Base-by-base conservation (phyloP, 2,888 invertebrate genomes). In the Pharmacophagus antenor region DNA sequence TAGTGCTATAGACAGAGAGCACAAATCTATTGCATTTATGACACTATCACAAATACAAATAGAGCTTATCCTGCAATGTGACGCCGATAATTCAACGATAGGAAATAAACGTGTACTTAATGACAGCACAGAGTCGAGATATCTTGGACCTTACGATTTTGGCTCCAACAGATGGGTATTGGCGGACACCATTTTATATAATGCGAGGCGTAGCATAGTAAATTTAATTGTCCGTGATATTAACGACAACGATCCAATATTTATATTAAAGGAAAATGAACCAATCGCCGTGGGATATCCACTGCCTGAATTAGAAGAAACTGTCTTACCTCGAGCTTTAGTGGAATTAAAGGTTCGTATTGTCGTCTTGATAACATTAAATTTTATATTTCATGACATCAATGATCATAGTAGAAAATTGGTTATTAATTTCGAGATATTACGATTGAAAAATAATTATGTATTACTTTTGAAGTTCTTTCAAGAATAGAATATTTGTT, bases 161-260 rank as follows among this genome's bases (percentile, higher is more conserved):
- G 85, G 85, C 20, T 69, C 71, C 21, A 83, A 79, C 62, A 79
- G 76, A 66, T 92, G 92, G 88, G 69, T 90, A 31, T 70, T 87
- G 42, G 77, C 87, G 12, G 83, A 89, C 53, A 72, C 84, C 4
- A 88, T 91, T 52, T 63, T 64, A 2, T 85, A 78, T 67, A 80
- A 88, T 58, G 68, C 83, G 0, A 76, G 82, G 63, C 73, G 82
- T 48, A 88, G 85, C 65, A 72, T 88, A 37, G 82, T 92, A 1
- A 88, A 88, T 63, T 71, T 92, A 48, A 85, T 92, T 60, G 88
- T 92, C 0, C 86, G 87, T 20, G 92, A 92, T 64, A 87, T 88
- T n/a, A 92, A 92, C 67, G 92, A 92, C 64, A 88, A 92, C 65
- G 44, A 65, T 4, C 92, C 92, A 0, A 75, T 84, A 72, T 92